Base-by-base conservation (phyloP, 2,113 vertebrate species). In the Onychostruthus taczanowskii region DNA sequence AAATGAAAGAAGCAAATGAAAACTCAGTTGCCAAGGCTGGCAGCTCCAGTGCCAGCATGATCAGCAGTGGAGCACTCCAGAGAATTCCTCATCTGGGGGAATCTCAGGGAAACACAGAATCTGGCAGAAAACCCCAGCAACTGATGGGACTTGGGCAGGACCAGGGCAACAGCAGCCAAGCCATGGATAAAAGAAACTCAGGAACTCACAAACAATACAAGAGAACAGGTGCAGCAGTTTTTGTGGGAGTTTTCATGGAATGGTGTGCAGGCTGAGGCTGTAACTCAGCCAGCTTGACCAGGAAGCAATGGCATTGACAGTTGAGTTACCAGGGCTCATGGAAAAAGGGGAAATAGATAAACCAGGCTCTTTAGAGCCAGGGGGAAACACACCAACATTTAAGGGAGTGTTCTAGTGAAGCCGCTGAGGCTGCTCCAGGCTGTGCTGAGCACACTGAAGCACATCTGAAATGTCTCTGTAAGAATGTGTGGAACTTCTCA, bases 31-130 rank as follows among this genome's bases (percentile, higher is more conserved):
- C 13, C 1, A 19, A 76, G 47, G 35, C 1, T 22, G 80, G 49
- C 16, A 47, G 23, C 16, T 39, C 35, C 3, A 5, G 11, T 9
- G 61, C 18, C 1, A 9, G 19, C 33, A 53, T 0, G 0, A 27
- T 3, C 0, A 0, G 13, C 64, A 84, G 30, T 0, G 0, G 6
- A 81, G 6, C 1, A 1, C 13, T 73, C 59, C 13, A 37, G 53
- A 4, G 1, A 2, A 5, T 30, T 64, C 62, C 46, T 56, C 30
- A 79, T 11, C 15, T 0, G 22, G 5, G 20, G 9, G 1, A 63
- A 46, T 11, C 5, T 55, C 24, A 68, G n/a, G 24, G 44, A 47
- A 80, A n/a, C 9, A 6, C 16, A 52, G 11, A 58, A 2, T 73
- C 21, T 3, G 5, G 27, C 21, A 84, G 39, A 22, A 76, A 19